Base-by-base conservation (phyloP, 1,140 invertebrate genomes). In the Phymastichus coffea region DNA sequence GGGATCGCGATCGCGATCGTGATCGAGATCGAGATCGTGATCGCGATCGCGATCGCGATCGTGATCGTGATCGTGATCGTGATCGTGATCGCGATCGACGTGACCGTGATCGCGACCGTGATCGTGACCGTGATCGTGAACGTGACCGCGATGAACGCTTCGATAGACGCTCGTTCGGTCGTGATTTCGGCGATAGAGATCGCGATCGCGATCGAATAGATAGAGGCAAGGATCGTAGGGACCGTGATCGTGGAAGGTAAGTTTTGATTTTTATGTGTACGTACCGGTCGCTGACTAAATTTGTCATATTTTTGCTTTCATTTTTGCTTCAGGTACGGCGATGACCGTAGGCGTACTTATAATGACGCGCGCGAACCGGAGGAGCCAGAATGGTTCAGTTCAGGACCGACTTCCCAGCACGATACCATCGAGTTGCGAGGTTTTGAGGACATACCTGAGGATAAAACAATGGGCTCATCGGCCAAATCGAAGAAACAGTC, bases 341-440 rank as follows among this genome's bases (percentile, higher is more conserved):
- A 77, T 37, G 78, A 80, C 41, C 78, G 81, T 28, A 75, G 82
- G 44, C 76, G 83, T 40, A 78, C 75, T 12, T 79, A 78, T 41
- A 81, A 77, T 49, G 75, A 81, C 7, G 78, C 78, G 44, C 74
- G 79, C 28, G 81, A 83, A 25, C 23, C 8, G 4, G 85, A 87
- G 47, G 86, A 87, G 65, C 87, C 87, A 0, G 87, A 88, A 66
- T 89, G 87, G 86, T 94, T 93, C 71, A 91, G 88, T 70, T 89
- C 86, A 47, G 94, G 93, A 30, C 94, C 94, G 26, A 91, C 89
- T 48, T 95, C 92, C 44, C 91, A 95, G 69, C 84, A 88, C 64
- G 94, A 97, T 65, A 94, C 91, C n/a, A 97, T 97, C 58, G 94
- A 97, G 74, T 78, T 97, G 47, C 86, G 88, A 54, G 94, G 94